A percentile compares a stretch with the other conserved stretches of the same genome.
Evolutionary conservation across 2,113 vertebrate species (phyloP).

Genomic region (Albula goreensis): DNA sequence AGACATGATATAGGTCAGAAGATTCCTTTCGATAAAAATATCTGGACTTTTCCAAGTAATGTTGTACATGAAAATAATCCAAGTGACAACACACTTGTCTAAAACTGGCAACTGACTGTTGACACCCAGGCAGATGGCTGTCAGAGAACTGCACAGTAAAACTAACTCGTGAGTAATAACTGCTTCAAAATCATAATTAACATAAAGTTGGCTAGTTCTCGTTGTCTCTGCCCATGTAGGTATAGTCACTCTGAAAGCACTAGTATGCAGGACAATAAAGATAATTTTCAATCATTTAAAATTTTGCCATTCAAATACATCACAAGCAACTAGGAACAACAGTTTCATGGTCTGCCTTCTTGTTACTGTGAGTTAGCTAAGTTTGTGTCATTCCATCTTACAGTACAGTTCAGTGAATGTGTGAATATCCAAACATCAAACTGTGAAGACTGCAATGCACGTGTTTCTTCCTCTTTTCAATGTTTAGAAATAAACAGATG

Average conservation of each 20-base stretch:
- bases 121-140: not conserved
- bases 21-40: not conserved
- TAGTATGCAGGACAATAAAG: not conserved
- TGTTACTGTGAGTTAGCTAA: not conserved
- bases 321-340: not conserved
- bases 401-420: not conserved
- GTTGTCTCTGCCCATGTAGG: slow-evolving; percentile 14
- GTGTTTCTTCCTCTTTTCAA: not conserved
- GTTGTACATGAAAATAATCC: not conserved
- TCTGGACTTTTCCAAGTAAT: not conserved
- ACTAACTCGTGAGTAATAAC: not conserved
- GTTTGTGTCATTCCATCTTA: not conserved
- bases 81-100: not conserved
- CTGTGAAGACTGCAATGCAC: too few relatives aligned
- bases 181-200: not conserved
- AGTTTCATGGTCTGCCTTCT: not conserved
- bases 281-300: not conserved
- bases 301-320: not conserved
- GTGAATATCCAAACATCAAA: not conserved
- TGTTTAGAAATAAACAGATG: not conserved
- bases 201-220: not conserved
- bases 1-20: not conserved
- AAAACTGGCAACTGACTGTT: not conserved
- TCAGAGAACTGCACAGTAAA: not conserved
- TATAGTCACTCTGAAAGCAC: slow-evolving; percentile 30